These are phyloP conservation scores for Toxonevra muliebris DNA, from an alignment of 2,888 invertebrate genomes.

Conservation along the genomic window DNA sequence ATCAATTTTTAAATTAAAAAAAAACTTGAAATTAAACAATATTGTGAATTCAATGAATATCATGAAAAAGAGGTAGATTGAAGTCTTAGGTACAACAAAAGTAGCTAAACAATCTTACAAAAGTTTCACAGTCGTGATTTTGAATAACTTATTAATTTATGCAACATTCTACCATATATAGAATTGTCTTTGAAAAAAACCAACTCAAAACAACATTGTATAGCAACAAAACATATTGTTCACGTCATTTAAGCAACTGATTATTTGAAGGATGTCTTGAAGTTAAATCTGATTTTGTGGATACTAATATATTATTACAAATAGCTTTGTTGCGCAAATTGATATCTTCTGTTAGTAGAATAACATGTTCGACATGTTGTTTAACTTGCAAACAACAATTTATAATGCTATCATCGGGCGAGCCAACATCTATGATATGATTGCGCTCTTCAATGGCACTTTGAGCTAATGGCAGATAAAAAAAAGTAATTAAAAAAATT, in stretches of 20 bases:
- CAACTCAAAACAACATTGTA: too few relatives aligned
- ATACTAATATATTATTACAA: constrained; percentile 61
- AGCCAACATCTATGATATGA: constrained; percentile 61
- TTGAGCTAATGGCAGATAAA: constrained; percentile 58
- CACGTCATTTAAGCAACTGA: neutral
- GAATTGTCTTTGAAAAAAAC: too few relatives aligned
- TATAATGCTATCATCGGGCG: constrained; percentile 67
- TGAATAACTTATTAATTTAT: too few relatives aligned
- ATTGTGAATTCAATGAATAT: too few relatives aligned
- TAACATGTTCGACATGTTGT: constrained; percentile 59
- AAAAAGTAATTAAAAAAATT: constrained; percentile 8
- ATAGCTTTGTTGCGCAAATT: constrained; percentile 68
- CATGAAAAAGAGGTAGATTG: too few relatives aligned
- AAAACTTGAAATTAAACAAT: too few relatives aligned
- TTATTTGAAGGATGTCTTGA: constrained; percentile 37
- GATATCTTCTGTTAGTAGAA: constrained; percentile 67
- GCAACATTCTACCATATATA: too few relatives aligned
- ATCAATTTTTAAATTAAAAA: too few relatives aligned
- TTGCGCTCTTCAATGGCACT: constrained; percentile 64
- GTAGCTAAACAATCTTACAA: too few relatives aligned
- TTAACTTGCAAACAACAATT: constrained; percentile 67
- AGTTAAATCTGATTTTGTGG: constrained; percentile 53
- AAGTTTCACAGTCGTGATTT: too few relatives aligned
- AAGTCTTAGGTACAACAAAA: too few relatives aligned
- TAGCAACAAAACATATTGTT: too few relatives aligned